Conservation (phyloP, 2,113 vertebrate genomes). For the Neotragus moschatus region DNA sequence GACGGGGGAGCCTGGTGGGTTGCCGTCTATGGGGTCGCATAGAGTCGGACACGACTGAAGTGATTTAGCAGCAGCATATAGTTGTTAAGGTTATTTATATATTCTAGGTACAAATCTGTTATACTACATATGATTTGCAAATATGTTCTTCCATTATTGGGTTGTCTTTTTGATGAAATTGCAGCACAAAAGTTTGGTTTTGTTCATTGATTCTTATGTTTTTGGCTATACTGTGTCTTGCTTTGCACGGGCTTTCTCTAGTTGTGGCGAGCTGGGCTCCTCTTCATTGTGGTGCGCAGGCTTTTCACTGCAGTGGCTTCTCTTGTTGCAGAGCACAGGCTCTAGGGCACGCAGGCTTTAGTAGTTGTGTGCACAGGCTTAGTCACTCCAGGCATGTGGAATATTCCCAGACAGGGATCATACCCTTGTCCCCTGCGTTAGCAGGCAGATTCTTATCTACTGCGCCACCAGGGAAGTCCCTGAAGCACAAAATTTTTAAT, state of each 20-base stretch:
- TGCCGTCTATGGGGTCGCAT: too few relatives aligned
- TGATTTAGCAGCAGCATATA: too few relatives aligned
- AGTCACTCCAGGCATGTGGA: neutral
- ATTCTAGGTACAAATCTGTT: neutral
- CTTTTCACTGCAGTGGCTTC: neutral
- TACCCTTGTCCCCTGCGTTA: neutral
- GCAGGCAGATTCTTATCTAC: neutral
- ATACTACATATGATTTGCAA: neutral
- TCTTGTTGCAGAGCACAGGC: neutral
- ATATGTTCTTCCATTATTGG: neutral
- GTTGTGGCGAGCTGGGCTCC: neutral
- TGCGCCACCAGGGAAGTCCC: neutral
- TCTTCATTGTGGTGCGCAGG: neutral
- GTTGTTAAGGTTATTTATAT: neutral
- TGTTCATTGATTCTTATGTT: too few relatives aligned
- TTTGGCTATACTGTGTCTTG: neutral
- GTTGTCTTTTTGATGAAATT: neutral
- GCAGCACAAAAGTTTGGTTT: neutral
- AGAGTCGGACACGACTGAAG: too few relatives aligned
- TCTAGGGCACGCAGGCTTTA: neutral
- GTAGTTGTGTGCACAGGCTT: neutral
- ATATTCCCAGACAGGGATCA: neutral
- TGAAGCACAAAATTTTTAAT: neutral
- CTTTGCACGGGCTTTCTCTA: neutral
- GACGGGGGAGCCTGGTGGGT: too few relatives aligned